Percentiles rank a stretch among this genome's conserved stretches.
Conservation (phyloP, 37 sponge, comb jelly and placozoan genomes). For the Ianthella basta region DNA sequence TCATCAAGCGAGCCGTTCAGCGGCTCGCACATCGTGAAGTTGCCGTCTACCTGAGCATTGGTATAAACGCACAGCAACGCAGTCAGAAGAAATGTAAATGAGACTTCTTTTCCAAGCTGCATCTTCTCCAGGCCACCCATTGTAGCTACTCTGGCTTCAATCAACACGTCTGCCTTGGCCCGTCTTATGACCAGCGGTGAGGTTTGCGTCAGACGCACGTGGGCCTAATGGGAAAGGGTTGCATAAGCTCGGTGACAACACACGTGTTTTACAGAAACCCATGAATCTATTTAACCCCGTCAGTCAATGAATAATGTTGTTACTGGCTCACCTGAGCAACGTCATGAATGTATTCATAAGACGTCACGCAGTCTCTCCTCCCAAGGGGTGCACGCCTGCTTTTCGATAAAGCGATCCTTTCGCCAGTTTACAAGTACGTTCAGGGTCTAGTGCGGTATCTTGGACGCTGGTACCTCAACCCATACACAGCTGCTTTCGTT, state of each 20-base stretch:
- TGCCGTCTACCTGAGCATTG: background rate
- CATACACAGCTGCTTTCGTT: background rate
- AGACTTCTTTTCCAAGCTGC: background rate
- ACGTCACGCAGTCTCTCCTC: background rate
- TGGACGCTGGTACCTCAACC: background rate
- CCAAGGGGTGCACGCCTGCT: constrained; percentile 4
- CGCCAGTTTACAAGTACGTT: background rate
- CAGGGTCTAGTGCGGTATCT: background rate
- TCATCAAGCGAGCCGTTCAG: background rate
- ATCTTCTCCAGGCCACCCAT: no score
- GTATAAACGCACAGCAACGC: background rate
- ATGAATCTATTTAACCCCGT: no score
- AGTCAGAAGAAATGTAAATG: background rate
- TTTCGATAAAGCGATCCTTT: background rate
- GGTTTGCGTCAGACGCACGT: no score
- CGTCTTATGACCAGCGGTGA: no score
- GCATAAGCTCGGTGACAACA: no score
- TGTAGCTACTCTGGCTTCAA: no score
- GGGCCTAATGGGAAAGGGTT: no score
- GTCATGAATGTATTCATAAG: constrained; percentile 8
- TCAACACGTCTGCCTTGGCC: no score
- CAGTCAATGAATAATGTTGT: no score
- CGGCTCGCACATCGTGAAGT: background rate
- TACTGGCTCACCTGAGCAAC: background rate
- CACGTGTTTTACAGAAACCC: no score